Conservation (phyloP, 2,113 vertebrate genomes). For the Albula glossodonta region DNA sequence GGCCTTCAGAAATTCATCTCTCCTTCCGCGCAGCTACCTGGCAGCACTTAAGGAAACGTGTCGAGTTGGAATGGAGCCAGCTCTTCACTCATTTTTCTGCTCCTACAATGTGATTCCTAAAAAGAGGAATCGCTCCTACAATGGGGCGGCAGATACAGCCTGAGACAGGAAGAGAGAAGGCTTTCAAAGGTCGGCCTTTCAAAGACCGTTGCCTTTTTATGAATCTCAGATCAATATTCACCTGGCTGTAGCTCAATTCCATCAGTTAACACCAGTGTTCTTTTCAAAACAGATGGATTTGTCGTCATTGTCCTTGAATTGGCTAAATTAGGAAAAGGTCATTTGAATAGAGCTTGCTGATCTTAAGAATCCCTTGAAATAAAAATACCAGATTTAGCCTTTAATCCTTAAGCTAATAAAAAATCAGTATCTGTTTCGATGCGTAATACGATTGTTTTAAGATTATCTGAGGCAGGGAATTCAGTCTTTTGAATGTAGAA, state of each 20-base stretch:
- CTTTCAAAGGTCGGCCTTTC: background rate
- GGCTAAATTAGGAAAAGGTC: too few relatives aligned
- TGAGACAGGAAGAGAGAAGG: background rate
- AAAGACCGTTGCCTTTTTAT: background rate
- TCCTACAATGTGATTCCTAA: constrained; percentile 12
- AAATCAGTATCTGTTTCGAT: background rate
- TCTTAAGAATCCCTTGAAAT: too few relatives aligned
- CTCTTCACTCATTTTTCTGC: constrained; percentile 37
- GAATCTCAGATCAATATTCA: background rate
- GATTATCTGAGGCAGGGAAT: background rate
- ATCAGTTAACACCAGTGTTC: background rate
- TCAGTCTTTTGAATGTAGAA: background rate
- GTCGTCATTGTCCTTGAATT: background rate
- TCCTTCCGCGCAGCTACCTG: constrained; percentile 36
- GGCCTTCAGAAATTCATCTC: constrained; percentile 30
- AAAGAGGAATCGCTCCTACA: too few relatives aligned
- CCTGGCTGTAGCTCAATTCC: background rate
- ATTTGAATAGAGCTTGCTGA: too few relatives aligned
- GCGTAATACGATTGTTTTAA: background rate
- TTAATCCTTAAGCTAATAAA: background rate
- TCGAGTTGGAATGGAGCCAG: constrained; percentile 50
- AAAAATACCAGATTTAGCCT: too few relatives aligned
- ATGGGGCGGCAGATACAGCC: background rate
- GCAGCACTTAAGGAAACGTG: constrained; percentile 52
- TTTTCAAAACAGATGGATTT: background rate